Conservation (phyloP, 2,113 vertebrate species). For the Pipra filicauda region DNA sequence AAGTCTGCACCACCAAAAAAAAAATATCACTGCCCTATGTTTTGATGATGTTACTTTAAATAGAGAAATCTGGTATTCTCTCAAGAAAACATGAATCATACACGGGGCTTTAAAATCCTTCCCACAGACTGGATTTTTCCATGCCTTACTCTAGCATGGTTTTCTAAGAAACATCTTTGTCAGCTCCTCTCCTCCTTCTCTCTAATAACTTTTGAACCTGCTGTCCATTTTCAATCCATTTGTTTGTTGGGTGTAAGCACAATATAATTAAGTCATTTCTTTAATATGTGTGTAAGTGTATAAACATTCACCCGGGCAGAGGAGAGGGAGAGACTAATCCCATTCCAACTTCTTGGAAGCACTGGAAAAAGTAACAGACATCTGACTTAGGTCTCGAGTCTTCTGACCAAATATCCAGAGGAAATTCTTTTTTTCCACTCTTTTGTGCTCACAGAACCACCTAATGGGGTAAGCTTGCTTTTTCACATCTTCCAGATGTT, state of each 20-base stretch:
- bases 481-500: not conserved
- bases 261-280: not conserved
- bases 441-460: not conserved
- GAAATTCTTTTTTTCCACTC: not conserved
- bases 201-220: not conserved
- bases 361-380: not conserved
- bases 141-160: not conserved
- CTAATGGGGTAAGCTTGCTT: not conserved
- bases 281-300: not conserved
- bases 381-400: not conserved
- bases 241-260: not conserved
- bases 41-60: constrained; percentile 31
- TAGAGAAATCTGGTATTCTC: constrained; percentile 45
- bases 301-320: not conserved
- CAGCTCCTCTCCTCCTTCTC: not conserved
- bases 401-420: not conserved
- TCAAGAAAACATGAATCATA: constrained; percentile 42
- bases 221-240: not conserved
- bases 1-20: not conserved
- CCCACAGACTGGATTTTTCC: constrained; percentile 41
- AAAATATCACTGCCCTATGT: not conserved
- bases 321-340: not conserved
- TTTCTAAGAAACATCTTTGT: constrained; percentile 28
- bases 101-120: not conserved
- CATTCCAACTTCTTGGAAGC: not conserved